phyloP scores from a whole-genome alignment of 2,888 invertebrate species.

The Slavum lentiscoides region DNA sequence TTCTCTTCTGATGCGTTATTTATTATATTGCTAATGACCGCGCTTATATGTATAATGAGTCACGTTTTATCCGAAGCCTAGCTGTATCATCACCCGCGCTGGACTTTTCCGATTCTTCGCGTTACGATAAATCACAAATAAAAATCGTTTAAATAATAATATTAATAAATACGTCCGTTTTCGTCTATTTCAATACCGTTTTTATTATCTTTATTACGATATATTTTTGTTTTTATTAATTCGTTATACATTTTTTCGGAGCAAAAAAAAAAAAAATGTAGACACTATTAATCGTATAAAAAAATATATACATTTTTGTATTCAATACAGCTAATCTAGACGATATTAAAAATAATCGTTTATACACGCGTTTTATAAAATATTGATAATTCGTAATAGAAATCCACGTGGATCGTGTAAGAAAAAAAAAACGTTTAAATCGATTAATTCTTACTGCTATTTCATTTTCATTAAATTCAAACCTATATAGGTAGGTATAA shows the following conservation, averaged over 20 bases:
- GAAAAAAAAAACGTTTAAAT: conserved; percentile 8
- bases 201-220: too few relatives aligned
- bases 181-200: neutral
- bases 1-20: conserved; percentile 19
- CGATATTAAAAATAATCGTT: neutral
- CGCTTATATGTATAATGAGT: conserved; percentile 18
- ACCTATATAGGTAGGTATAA: neutral
- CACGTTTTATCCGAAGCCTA: conserved; percentile 26
- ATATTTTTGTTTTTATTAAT: too few relatives aligned
- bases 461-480: conserved; percentile 29
- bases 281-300: too few relatives aligned
- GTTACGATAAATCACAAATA: conserved; percentile 18
- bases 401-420: conserved; percentile 5
- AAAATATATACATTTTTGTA: too few relatives aligned
- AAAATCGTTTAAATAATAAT: conserved; percentile 12
- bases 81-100: neutral
- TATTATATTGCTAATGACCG: conserved; percentile 32
- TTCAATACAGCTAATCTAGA: too few relatives aligned
- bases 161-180: neutral
- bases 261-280: conserved; percentile 7
- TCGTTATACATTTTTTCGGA: too few relatives aligned
- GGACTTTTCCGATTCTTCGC: conserved; percentile 8
- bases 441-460: conserved; percentile 31
- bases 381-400: neutral
- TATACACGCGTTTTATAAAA: neutral